These are phyloP conservation scores for Ammodramus savannarum DNA, from an alignment of 2,113 vertebrate species.

Conservation along the genomic window DNA sequence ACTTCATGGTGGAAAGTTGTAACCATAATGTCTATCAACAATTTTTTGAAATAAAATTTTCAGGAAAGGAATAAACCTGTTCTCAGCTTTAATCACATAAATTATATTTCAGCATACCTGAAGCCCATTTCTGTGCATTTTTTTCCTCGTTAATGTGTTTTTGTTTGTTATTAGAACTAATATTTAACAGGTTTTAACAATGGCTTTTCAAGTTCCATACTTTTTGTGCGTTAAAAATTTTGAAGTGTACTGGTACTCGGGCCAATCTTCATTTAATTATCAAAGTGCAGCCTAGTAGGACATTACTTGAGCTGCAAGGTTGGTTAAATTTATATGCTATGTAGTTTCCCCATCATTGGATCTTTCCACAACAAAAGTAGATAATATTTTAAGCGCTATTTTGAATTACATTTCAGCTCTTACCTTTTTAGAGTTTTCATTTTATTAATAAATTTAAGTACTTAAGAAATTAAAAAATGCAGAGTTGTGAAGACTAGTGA, in stretches of 20 bases:
- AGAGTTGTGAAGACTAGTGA: not conserved
- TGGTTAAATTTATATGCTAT: not conserved
- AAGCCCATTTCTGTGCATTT: not conserved
- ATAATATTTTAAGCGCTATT: not conserved
- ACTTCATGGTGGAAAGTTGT: not conserved
- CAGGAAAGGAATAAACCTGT: not conserved
- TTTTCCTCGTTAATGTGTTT: not conserved
- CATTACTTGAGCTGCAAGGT: not conserved
- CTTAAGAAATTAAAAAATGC: not conserved
- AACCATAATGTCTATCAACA: not conserved
- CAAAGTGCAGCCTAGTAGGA: not conserved
- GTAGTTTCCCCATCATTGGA: not conserved
- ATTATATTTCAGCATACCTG: not conserved
- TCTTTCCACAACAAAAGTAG: not conserved
- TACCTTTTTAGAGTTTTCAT: not conserved
- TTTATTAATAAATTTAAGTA: not conserved
- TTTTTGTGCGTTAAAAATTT: not conserved
- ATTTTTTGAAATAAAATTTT: not conserved
- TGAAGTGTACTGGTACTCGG: not conserved
- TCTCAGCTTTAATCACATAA: not conserved
- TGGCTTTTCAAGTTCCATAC: rapidly evolving
- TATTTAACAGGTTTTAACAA: not conserved
- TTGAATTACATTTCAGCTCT: not conserved
- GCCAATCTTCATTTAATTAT: not conserved
- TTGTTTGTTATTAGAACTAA: not conserved